A percentile compares a stretch with the other conserved stretches of the same genome.
Evolutionary conservation across 1,140 invertebrate genomes (phyloP).

Genomic region (Conus ventricosus): DNA sequence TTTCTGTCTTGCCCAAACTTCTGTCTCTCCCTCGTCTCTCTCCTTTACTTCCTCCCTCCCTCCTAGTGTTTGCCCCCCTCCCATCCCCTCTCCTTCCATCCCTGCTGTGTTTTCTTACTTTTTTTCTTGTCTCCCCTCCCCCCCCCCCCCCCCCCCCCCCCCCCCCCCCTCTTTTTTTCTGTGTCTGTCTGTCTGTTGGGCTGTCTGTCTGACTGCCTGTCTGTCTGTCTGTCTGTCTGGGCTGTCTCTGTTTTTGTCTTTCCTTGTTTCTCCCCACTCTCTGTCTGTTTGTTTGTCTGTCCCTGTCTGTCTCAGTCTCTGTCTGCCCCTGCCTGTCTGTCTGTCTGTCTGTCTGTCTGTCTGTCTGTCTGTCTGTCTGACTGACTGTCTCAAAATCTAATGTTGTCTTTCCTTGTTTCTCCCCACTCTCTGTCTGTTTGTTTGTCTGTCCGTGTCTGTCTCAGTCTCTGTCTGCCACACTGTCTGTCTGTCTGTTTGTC

Average conservation of each 20-base stretch:
- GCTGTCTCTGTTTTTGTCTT: background rate
- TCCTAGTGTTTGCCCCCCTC: background rate
- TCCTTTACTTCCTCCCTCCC: background rate
- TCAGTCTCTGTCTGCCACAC: background rate
- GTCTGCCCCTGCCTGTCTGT: background rate
- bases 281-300: background rate
- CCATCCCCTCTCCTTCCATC: background rate
- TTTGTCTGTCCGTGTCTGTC: background rate
- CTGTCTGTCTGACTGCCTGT: background rate
- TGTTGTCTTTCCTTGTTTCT: background rate
- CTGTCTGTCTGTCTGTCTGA: background rate
- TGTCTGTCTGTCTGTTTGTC: background rate
- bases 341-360: background rate
- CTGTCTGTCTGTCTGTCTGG: background rate
- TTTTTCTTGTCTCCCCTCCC: background rate
- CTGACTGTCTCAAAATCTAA: too few species aligned
- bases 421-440: background rate
- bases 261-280: background rate
- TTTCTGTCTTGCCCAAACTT: background rate
- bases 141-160: too few species aligned
- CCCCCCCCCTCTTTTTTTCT: background rate
- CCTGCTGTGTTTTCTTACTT: too few species aligned
- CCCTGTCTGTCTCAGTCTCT: background rate
- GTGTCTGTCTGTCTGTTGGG: background rate
- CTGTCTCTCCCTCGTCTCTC: background rate